Percentiles rank a stretch among this genome's conserved stretches.
Conservation (phyloP, 2,113 vertebrate genomes). For the Alaudala cheleensis region DNA sequence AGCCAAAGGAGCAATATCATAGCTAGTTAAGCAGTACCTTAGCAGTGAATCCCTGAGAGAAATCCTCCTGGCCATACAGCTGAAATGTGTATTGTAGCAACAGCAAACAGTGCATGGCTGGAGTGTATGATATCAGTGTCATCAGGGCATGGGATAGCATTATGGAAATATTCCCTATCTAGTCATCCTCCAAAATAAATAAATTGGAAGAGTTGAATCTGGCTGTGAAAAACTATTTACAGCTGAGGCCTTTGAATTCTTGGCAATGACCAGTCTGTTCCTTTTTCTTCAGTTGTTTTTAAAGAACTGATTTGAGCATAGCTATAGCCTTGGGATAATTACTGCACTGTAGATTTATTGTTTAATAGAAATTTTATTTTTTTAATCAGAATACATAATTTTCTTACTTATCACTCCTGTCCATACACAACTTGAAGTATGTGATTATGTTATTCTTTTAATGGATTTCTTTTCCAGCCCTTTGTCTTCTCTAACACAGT, state of each 20-base stretch:
- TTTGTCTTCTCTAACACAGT: not conserved
- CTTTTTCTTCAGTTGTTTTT: not conserved
- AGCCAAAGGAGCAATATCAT: not conserved
- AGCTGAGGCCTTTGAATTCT: not conserved
- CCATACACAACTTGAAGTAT: conserved; percentile 11
- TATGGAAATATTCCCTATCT: not conserved
- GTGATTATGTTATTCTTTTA: not conserved
- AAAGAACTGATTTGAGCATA: conserved; percentile 1
- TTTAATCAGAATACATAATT: conserved; percentile 29
- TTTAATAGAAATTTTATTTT: conserved; percentile 55
- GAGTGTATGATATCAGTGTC: not conserved
- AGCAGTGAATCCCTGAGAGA: not conserved
- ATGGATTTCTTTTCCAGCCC: not conserved
- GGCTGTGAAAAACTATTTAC: conserved; percentile 25
- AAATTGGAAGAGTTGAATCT: not conserved
- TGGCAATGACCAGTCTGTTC: not conserved
- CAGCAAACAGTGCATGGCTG: not conserved
- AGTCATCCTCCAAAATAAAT: not conserved
- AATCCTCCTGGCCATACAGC: not conserved
- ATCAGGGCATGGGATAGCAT: not conserved
- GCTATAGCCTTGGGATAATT: conserved; percentile 30
- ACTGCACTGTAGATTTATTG: conserved; percentile 17
- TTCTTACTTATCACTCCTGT: conserved; percentile 8
- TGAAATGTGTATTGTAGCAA: not conserved
- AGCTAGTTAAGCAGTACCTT: not conserved